A percentile compares a stretch with the other conserved stretches of the same genome.
Conservation (phyloP, 2,888 invertebrate species). For the Trichopoda pennipes region DNA sequence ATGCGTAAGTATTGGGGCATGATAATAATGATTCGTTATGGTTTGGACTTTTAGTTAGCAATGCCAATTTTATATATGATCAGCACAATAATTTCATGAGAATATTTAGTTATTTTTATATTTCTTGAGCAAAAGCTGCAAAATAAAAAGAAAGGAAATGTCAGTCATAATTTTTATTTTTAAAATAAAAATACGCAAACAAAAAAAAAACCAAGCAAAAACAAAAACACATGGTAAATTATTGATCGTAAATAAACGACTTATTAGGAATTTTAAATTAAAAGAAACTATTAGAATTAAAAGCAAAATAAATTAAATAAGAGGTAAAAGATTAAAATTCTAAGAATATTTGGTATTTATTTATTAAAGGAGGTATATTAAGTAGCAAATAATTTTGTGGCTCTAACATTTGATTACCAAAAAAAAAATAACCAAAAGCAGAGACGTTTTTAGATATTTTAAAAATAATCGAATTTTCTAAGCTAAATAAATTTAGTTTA, state of each 20-base stretch:
- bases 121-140: conserved; percentile 7
- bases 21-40: conserved; percentile 43
- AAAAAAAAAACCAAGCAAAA: conserved; percentile 13
- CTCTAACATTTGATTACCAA: neutral
- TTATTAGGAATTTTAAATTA: conserved; percentile 57
- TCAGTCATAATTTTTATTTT: conserved; percentile 60
- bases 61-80: conserved; percentile 42
- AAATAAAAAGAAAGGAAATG: conserved; percentile 58
- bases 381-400: neutral
- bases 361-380: neutral
- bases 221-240: conserved; percentile 26
- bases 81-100: conserved; percentile 34
- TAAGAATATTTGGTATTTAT: conserved; percentile 10
- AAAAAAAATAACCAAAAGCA: neutral
- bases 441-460: no score
- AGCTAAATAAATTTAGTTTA: no score
- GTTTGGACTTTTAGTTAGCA: conserved; percentile 43
- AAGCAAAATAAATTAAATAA: neutral
- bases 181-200: conserved; percentile 3
- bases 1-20: conserved; percentile 45
- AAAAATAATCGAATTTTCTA: neutral
- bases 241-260: conserved; percentile 61
- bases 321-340: conserved; percentile 2
- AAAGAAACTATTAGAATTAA: conserved; percentile 29
- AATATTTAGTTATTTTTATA: conserved; percentile 40